phyloP scores from a whole-genome alignment of 1,140 invertebrate species.

The Hermetia illucens region DNA sequence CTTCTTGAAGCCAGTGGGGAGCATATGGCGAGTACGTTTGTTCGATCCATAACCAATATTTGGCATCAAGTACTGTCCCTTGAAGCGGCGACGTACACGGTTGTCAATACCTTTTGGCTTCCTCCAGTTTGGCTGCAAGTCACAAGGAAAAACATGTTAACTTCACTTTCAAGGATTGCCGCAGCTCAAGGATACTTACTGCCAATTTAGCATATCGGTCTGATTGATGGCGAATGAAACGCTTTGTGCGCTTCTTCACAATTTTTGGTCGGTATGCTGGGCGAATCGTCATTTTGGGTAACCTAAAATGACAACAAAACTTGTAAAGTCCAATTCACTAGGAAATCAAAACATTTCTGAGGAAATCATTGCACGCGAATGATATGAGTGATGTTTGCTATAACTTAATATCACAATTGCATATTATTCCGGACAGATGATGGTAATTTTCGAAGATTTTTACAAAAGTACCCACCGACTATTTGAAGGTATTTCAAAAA shows the following conservation, averaged over 20 bases:
- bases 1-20: constrained; percentile 95
- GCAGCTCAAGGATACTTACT: constrained; percentile 37
- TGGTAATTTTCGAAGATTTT: too few relatives aligned
- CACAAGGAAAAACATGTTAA: too few relatives aligned
- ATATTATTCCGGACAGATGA: too few relatives aligned
- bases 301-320: too few relatives aligned
- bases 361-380: too few relatives aligned
- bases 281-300: constrained; percentile 70
- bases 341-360: too few relatives aligned
- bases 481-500: too few relatives aligned
- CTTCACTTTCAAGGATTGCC: too few relatives aligned
- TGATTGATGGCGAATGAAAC: constrained; percentile 92
- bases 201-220: constrained; percentile 93
- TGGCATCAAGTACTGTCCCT: constrained; percentile 98
- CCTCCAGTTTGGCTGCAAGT: constrained; percentile 42
- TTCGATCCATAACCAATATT: constrained; percentile 98
- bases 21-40: constrained; percentile 87
- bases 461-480: too few relatives aligned
- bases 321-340: too few relatives aligned
- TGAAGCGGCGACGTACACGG: constrained; percentile 94
- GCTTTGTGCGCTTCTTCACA: constrained; percentile 92
- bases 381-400: too few relatives aligned
- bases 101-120: constrained; percentile 91
- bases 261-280: constrained; percentile 78
- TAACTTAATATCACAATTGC: too few relatives aligned